Conservation (phyloP, 2,888 invertebrate genomes). For the Lamproptera curius region DNA sequence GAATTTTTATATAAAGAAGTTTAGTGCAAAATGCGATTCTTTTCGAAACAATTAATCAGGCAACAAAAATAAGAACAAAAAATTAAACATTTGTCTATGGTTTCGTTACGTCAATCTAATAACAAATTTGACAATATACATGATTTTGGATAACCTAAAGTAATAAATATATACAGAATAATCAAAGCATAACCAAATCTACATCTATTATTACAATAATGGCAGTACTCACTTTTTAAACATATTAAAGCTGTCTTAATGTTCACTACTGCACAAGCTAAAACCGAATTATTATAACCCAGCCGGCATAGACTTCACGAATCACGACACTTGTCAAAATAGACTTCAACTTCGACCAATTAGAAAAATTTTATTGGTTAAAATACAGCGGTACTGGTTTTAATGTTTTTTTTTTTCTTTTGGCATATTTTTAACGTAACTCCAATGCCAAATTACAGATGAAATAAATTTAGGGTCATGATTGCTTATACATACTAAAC, state of each 20-base stretch:
- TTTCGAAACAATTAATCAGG: too few relatives aligned
- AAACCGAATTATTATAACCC: constrained; percentile 17
- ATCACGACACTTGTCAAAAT: constrained; percentile 30
- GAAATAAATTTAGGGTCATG: too few relatives aligned
- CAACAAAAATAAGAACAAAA: constrained; percentile 12
- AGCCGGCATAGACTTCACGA: constrained; percentile 18
- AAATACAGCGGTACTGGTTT: constrained; percentile 1
- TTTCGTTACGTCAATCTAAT: constrained; percentile 42
- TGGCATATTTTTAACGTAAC: not conserved
- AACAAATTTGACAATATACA: constrained; percentile 32
- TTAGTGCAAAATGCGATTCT: too few relatives aligned
- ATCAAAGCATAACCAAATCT: too few relatives aligned
- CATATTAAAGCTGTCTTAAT: constrained; percentile 41
- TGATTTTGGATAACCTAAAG: constrained; percentile 42
- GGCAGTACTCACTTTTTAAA: constrained; percentile 69
- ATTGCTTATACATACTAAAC: too few relatives aligned
- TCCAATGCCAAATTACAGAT: too few relatives aligned
- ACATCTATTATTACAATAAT: too few relatives aligned
- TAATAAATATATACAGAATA: not conserved
- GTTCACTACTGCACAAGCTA: constrained; percentile 15
- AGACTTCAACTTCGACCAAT: constrained; percentile 24
- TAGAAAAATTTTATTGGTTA: constrained; percentile 11
- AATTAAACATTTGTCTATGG: constrained; percentile 31
- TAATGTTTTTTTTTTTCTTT: not conserved
- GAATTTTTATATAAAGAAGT: too few relatives aligned